phyloP scores from a whole-genome alignment of 1,140 invertebrate genomes.

The Calliphora vicina region DNA sequence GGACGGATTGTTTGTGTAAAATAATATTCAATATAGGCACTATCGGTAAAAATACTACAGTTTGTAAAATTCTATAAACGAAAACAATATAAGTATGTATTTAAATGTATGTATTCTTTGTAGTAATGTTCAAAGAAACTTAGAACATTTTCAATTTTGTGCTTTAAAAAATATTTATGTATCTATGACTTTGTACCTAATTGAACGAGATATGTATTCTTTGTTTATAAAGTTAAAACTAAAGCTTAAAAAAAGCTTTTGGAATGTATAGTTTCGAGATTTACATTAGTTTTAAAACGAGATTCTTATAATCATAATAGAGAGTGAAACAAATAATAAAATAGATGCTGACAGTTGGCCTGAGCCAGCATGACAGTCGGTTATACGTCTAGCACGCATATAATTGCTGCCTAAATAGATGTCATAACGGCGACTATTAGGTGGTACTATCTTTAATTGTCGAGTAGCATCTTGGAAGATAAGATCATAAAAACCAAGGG shows the following conservation, averaged over 20 bases:
- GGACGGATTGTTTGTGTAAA: not conserved
- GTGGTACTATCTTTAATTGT: slow-evolving; percentile 76
- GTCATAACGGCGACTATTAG: slow-evolving; percentile 69
- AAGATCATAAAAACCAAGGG: slow-evolving; percentile 80
- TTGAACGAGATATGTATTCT: slow-evolving; percentile 8
- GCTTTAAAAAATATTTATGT: not conserved
- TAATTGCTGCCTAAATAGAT: slow-evolving; percentile 78
- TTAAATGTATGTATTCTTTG: no score
- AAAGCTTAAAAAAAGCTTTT: not conserved
- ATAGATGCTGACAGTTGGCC: slow-evolving; percentile 40
- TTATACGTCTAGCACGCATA: slow-evolving; percentile 77
- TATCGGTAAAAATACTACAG: not conserved
- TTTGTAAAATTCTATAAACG: not conserved
- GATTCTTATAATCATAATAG: slow-evolving; percentile 18
- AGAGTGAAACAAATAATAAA: not conserved
- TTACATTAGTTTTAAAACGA: not conserved
- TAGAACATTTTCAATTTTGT: not conserved
- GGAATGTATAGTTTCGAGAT: slow-evolving; percentile 20
- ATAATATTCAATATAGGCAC: not conserved
- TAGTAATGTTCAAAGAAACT: no score
- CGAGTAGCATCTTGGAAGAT: slow-evolving; percentile 93
- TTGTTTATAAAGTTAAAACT: not conserved
- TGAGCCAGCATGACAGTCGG: slow-evolving; percentile 76
- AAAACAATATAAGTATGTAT: not conserved
- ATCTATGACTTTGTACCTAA: slow-evolving; percentile 13